Conservation (phyloP, 30 jellyfish, hydroid and myxozoan genomes). For the Chrysaora quinquecirrha region DNA sequence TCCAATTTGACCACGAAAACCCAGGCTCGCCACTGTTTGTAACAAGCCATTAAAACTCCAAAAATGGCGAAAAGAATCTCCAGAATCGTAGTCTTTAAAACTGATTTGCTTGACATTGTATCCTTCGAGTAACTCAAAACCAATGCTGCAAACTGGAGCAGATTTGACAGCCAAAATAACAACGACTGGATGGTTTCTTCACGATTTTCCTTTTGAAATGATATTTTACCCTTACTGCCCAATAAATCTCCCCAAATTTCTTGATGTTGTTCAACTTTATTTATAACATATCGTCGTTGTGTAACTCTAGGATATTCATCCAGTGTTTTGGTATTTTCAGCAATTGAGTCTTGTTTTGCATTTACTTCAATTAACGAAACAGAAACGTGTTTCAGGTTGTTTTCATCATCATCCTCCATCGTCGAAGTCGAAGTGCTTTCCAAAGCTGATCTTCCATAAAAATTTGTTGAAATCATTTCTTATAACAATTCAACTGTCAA, state of each 20-base stretch:
- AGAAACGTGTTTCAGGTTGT: too few species aligned
- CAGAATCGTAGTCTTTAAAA: slow-evolving; percentile 48
- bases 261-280: slow-evolving; percentile 60
- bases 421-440: slow-evolving; percentile 10
- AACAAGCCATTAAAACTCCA: slow-evolving; percentile 54
- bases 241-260: slow-evolving; percentile 71
- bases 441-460: slow-evolving; percentile 32
- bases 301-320: slow-evolving; percentile 68
- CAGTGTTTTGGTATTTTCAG: slow-evolving; percentile 40
- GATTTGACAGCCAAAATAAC: slow-evolving; percentile 51
- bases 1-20: background rate
- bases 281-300: slow-evolving; percentile 70
- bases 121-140: slow-evolving; percentile 73
- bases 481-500: background rate
- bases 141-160: slow-evolving; percentile 56
- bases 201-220: slow-evolving; percentile 34
- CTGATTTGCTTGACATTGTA: slow-evolving; percentile 48
- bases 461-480: background rate
- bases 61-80: slow-evolving; percentile 52
- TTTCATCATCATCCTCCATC: background rate
- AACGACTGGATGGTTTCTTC: slow-evolving; percentile 47
- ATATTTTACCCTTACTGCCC: slow-evolving; percentile 51
- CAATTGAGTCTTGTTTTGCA: too few species aligned
- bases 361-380: too few species aligned
- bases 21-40: slow-evolving; percentile 77